A percentile compares a stretch with the other conserved stretches of the same genome.
These are phyloP conservation scores for Mesorhabditis belari DNA, from an alignment of 2,888 invertebrate species.

Conservation along the genomic window DNA sequence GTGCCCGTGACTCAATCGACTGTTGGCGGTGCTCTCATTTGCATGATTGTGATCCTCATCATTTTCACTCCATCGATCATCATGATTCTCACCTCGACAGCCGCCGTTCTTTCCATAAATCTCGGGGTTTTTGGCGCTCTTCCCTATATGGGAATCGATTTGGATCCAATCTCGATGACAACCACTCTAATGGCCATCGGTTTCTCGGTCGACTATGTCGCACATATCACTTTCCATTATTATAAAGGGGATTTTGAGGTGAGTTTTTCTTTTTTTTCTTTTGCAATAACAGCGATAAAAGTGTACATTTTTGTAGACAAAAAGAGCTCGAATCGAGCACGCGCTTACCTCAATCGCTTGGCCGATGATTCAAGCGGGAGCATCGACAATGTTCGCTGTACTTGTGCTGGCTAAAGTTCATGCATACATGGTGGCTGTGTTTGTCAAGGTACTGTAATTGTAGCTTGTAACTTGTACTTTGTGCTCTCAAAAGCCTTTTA, in stretches of 20 bases:
- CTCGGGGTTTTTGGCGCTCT: conserved; percentile 49
- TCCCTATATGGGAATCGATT: conserved; percentile 43
- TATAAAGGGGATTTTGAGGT: conserved; percentile 49
- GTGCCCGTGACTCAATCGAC: conserved; percentile 49
- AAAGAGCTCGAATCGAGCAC: conserved; percentile 42
- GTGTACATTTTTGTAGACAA: conserved; percentile 19
- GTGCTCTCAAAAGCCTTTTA: too few relatives aligned
- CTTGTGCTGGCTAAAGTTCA: conserved; percentile 41
- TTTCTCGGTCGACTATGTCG: conserved; percentile 51
- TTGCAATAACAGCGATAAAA: neutral
- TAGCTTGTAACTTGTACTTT: too few relatives aligned
- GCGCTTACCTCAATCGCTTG: conserved; percentile 50
- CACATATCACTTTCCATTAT: conserved; percentile 51
- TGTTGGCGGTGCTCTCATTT: conserved; percentile 47
- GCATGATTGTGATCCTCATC: conserved; percentile 48
- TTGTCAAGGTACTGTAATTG: conserved; percentile 35
- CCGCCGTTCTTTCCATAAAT: conserved; percentile 48
- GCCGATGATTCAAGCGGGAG: conserved; percentile 51
- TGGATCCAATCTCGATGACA: conserved; percentile 51
- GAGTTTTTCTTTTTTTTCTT: neutral
- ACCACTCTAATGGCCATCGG: conserved; percentile 49
- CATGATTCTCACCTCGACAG: conserved; percentile 45
- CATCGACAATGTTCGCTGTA: conserved; percentile 45
- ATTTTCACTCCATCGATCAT: conserved; percentile 48
- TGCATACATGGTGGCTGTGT: conserved; percentile 51